Conservation (phyloP, 2,113 vertebrate genomes). For the Triplophysa tibetana region DNA sequence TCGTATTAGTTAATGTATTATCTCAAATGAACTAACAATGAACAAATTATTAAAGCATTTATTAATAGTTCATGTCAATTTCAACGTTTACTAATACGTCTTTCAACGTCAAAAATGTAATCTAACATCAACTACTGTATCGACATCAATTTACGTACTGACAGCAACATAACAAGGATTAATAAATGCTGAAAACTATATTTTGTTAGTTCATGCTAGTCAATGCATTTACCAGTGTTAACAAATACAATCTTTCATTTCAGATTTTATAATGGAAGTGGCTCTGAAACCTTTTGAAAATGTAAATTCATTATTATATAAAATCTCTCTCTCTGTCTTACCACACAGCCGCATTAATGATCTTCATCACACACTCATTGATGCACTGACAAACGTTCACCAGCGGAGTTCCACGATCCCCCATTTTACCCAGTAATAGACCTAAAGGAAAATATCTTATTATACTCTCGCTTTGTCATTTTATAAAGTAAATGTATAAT, state of each 20-base stretch:
- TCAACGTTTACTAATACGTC: too few species aligned
- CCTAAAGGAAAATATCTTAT: conserved; percentile 60
- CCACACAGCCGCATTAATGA: conserved; percentile 87
- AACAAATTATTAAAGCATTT: too few species aligned
- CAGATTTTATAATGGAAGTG: background rate
- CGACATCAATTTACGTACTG: too few species aligned
- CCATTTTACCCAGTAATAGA: conserved; percentile 85
- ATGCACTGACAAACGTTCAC: conserved; percentile 87
- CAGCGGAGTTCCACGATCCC: conserved; percentile 79
- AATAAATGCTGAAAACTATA: too few species aligned
- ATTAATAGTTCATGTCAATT: too few species aligned
- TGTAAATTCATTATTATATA: background rate
- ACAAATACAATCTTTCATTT: background rate
- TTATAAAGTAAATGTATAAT: background rate
- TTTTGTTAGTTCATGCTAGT: too few species aligned
- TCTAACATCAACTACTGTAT: too few species aligned
- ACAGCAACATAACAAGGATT: too few species aligned
- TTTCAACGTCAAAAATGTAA: too few species aligned
- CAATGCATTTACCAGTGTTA: too few species aligned
- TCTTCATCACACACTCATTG: conserved; percentile 89
- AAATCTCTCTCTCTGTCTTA: conserved; percentile 55
- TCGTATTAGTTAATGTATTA: too few species aligned
- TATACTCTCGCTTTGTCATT: background rate
- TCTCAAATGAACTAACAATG: too few species aligned
- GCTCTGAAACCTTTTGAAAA: background rate